Percentiles rank a stretch among this genome's conserved stretches.
These are phyloP conservation scores for Tragelaphus eurycerus DNA, from an alignment of 2,797 vertebrate species.

Conservation along the genomic window DNA sequence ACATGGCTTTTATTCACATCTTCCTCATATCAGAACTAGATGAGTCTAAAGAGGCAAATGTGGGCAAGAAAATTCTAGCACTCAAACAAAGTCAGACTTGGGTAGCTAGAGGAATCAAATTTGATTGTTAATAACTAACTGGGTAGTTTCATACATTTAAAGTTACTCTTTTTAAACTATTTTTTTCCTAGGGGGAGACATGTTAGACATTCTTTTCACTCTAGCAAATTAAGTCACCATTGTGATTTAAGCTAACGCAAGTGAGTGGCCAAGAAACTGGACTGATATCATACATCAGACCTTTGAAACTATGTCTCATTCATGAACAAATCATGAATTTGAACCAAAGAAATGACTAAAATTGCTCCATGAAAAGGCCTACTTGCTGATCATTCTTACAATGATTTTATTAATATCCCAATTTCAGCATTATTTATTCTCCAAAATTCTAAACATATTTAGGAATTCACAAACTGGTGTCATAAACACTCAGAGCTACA, in stretches of 20 bases:
- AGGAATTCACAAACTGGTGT: slow-evolving; percentile 44
- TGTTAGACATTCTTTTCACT: background rate
- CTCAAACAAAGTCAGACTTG: slow-evolving; percentile 14
- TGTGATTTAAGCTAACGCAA: slow-evolving; percentile 32
- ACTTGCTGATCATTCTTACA: slow-evolving; percentile 18
- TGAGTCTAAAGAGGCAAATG: slow-evolving; percentile 2
- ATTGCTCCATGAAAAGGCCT: background rate
- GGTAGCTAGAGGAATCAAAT: slow-evolving; percentile 9
- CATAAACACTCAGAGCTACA: background rate
- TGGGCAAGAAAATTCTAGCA: background rate
- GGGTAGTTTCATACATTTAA: background rate
- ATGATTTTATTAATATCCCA: background rate
- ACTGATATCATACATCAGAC: background rate
- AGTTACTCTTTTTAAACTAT: background rate
- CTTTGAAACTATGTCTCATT: background rate
- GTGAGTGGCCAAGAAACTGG: background rate
- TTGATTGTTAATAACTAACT: background rate
- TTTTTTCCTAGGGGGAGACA: background rate
- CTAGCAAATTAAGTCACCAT: background rate
- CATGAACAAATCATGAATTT: background rate
- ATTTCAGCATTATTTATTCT: background rate
- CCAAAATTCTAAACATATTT: background rate
- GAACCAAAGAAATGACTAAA: background rate
- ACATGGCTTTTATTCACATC: slow-evolving; percentile 11
- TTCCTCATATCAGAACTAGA: background rate